phyloP scores from a whole-genome alignment of 2,797 vertebrate genomes.

The Pangasius macronema region DNA sequence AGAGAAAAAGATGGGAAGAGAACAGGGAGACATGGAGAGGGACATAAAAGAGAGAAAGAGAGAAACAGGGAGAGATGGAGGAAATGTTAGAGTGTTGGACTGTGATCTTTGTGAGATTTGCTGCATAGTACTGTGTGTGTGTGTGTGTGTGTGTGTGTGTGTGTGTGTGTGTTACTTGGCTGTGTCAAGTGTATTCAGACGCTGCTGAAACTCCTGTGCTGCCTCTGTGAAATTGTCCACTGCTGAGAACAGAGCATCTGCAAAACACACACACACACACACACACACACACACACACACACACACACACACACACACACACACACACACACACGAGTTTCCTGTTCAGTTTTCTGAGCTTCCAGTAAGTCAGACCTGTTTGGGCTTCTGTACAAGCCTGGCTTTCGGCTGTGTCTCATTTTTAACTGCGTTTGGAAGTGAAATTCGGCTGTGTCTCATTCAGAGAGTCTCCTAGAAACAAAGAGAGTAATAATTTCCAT shows the following conservation, averaged over 20 bases:
- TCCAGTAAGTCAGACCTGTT: not conserved
- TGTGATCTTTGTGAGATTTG: not conserved
- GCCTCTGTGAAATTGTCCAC: constrained; percentile 83
- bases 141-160: constrained; percentile 8
- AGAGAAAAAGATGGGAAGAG: too few relatives aligned
- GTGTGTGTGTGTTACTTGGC: constrained; percentile 74
- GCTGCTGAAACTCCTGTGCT: constrained; percentile 77
- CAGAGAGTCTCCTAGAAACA: not conserved
- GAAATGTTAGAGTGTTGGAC: not conserved
- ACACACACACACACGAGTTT: not conserved
- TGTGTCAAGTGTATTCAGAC: constrained; percentile 74
- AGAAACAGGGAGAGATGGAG: not conserved
- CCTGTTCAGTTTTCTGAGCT: not conserved
- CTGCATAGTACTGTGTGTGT: not conserved
- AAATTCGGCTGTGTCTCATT: not conserved
- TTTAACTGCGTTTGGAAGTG: not conserved
- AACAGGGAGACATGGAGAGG: not conserved
- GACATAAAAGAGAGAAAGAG: not conserved
- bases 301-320: not conserved
- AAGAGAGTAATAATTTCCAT: not conserved
- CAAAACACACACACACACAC: not conserved
- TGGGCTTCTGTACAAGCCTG: not conserved
- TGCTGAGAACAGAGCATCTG: constrained; percentile 89
- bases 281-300: not conserved
- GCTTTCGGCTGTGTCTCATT: not conserved